phyloP scores from a whole-genome alignment of 1,140 invertebrate species.

The Gryllus bimaculatus region DNA sequence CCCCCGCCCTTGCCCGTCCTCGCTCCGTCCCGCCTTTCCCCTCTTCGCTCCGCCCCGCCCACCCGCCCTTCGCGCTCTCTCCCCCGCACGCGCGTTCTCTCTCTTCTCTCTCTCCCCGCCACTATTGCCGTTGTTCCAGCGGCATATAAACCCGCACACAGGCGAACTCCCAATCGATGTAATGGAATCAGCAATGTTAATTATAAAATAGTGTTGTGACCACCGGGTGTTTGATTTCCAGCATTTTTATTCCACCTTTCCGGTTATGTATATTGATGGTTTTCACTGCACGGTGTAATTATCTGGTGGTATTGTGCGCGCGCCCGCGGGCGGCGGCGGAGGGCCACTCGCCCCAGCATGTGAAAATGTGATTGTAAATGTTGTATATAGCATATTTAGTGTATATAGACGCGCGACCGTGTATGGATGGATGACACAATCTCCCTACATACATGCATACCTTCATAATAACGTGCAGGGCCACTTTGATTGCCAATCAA shows the following conservation, averaged over 20 bases:
- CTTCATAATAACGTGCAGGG: constrained; percentile 21
- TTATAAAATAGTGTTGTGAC: constrained; percentile 22
- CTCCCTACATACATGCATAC: constrained; percentile 11
- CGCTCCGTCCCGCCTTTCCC: neutral
- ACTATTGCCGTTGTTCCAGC: constrained; percentile 14
- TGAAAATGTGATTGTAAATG: constrained; percentile 17
- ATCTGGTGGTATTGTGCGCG: constrained; percentile 11
- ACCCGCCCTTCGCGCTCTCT: neutral
- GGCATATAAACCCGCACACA: constrained; percentile 18
- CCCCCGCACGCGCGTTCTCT: neutral
- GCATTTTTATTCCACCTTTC: constrained; percentile 19
- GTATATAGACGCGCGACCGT: neutral
- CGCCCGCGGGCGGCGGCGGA: neutral
- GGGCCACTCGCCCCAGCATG: neutral
- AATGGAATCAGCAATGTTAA: constrained; percentile 23
- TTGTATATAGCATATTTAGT: constrained; percentile 10
- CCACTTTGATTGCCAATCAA: constrained; percentile 21
- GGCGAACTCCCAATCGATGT: constrained; percentile 19
- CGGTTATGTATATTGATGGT: constrained; percentile 15
- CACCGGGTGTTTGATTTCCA: constrained; percentile 21
- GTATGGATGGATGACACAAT: too few relatives aligned
- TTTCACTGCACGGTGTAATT: constrained; percentile 7
- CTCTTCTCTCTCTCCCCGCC: neutral
- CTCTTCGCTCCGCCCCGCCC: neutral
- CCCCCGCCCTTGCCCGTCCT: neutral